Percentiles rank a stretch among this genome's conserved stretches.
These are phyloP conservation scores for Nesogale talazaci DNA, from an alignment of 2,113 vertebrate species.

Conservation along the genomic window DNA sequence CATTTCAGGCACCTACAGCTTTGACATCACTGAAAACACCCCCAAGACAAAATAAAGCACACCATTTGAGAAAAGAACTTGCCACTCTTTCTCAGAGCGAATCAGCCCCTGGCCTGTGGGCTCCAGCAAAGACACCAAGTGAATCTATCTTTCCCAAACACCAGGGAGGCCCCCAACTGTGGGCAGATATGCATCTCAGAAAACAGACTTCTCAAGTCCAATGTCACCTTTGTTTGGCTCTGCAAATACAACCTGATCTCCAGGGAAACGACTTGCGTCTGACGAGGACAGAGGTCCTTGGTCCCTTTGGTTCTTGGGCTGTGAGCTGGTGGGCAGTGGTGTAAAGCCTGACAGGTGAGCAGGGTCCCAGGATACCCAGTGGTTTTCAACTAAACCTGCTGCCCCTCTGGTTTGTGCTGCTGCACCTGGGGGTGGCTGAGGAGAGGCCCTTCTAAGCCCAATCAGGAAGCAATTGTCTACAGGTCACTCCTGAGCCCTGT, in stretches of 20 bases:
- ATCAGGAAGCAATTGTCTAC: background rate
- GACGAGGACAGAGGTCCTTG: no score
- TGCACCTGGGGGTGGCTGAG: background rate
- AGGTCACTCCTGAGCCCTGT: background rate
- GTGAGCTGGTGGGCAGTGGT: no score
- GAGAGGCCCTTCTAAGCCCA: background rate
- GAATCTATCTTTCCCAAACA: background rate
- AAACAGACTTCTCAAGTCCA: no score
- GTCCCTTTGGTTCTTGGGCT: background rate
- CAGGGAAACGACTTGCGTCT: no score
- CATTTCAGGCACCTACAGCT: no score
- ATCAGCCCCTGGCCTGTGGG: background rate
- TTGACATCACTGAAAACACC: no score
- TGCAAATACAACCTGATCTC: no score
- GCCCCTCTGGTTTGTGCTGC: background rate
- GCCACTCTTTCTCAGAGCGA: background rate
- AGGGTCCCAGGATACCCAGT: background rate
- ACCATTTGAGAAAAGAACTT: no score
- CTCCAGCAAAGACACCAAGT: background rate
- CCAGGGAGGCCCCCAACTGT: background rate
- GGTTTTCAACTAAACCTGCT: background rate
- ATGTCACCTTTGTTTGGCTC: no score
- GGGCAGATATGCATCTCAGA: no score
- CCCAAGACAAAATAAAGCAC: no score
- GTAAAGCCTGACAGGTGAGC: background rate